Conservation (phyloP, 2,797 vertebrate genomes). For the Neosilurus hyrtlii region DNA sequence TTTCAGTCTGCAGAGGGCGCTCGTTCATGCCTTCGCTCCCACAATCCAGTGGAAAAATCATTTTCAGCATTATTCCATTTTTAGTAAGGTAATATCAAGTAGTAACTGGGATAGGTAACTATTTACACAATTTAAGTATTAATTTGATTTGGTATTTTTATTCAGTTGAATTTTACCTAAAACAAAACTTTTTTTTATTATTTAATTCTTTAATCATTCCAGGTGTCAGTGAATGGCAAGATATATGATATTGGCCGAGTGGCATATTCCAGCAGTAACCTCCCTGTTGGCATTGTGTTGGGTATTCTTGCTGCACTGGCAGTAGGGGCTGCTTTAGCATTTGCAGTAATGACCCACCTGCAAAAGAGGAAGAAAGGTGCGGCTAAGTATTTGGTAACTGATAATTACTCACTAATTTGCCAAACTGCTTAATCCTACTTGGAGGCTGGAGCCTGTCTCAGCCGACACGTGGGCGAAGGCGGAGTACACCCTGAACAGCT, state of each 20-base stretch:
- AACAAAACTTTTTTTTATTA: background rate
- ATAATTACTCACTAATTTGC: too few relatives aligned
- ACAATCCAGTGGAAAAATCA: background rate
- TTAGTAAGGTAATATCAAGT: background rate
- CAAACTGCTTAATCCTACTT: too few relatives aligned
- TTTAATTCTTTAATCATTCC: background rate
- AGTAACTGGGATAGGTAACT: background rate
- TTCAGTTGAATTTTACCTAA: background rate
- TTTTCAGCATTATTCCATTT: background rate
- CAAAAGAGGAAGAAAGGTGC: conserved; percentile 76
- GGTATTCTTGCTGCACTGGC: conserved; percentile 73
- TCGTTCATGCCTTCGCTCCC: too few relatives aligned
- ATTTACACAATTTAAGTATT: background rate
- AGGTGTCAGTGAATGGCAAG: conserved; percentile 81
- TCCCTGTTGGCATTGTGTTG: conserved; percentile 68
- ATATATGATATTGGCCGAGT: conserved; percentile 75
- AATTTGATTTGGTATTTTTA: background rate
- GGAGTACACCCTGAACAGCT: too few relatives aligned
- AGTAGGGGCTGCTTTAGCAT: conserved; percentile 64
- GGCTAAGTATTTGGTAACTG: conserved; percentile 4
- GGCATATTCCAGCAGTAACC: conserved; percentile 52
- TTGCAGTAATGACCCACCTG: conserved; percentile 67
- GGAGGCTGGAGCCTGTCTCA: too few relatives aligned
- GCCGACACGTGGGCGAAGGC: too few relatives aligned
- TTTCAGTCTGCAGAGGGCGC: too few relatives aligned